phyloP scores from a whole-genome alignment of 2,113 vertebrate species.

The Chrysemys picta region DNA sequence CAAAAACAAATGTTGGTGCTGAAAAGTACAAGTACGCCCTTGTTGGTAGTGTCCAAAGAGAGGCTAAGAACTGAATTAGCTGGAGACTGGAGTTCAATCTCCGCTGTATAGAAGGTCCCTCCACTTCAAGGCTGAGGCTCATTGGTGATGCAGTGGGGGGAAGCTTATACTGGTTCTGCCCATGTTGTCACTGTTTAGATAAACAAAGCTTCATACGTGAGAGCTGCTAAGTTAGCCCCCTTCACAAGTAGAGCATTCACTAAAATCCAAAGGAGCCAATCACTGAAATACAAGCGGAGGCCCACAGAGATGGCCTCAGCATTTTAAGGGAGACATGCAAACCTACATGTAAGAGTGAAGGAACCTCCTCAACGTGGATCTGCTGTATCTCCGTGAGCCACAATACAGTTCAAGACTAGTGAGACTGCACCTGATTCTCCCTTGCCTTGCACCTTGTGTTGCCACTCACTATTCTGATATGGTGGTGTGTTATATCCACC shows the following conservation, averaged over 20 bases:
- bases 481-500: background rate
- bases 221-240: background rate
- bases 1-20: background rate
- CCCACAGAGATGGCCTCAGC: background rate
- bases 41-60: background rate
- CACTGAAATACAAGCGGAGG: background rate
- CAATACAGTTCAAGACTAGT: background rate
- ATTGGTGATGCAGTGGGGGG: background rate
- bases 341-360: background rate
- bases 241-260: background rate
- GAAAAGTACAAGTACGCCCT: background rate
- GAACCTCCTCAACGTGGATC: background rate
- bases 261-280: background rate
- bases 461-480: background rate
- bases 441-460: background rate
- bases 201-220: background rate
- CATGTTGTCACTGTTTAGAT: background rate
- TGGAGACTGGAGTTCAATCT: fast-evolving
- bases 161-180: background rate
- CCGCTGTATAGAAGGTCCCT: background rate
- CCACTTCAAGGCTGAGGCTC: background rate
- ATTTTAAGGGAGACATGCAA: background rate
- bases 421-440: background rate
- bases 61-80: background rate
- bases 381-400: background rate